These are phyloP conservation scores for Pungitius pungitius DNA, from an alignment of 2,113 vertebrate species.

Conservation along the genomic window DNA sequence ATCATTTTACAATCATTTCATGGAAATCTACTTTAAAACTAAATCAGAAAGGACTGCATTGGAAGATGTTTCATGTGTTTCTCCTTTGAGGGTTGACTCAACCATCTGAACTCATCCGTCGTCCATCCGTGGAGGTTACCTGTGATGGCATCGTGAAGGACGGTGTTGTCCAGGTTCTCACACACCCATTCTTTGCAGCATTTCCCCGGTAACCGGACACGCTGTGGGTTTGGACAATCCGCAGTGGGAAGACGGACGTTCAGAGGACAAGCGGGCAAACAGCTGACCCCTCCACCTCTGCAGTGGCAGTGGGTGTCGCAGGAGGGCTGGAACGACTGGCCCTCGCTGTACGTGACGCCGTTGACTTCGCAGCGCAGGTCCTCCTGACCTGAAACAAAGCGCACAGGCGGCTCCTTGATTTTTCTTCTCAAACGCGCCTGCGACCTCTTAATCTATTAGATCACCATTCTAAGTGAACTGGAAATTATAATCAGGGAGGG, in stretches of 20 bases:
- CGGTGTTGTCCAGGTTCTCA: constrained; percentile 77
- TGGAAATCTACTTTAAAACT: background rate
- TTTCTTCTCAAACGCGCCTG: constrained; percentile 6
- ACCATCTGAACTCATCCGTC: background rate
- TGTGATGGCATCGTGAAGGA: constrained; percentile 78
- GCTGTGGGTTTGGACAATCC: constrained; percentile 87
- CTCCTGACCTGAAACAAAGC: constrained; percentile 77
- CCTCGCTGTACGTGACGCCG: constrained; percentile 84
- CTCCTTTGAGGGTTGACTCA: background rate
- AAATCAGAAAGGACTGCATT: background rate
- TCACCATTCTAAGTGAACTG: too few relatives aligned
- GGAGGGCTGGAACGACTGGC: constrained; percentile 91
- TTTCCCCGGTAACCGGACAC: constrained; percentile 83
- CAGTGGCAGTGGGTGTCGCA: constrained; percentile 88
- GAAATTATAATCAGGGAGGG: constrained; percentile 38
- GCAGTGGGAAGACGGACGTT: constrained; percentile 82
- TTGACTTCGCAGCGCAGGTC: constrained; percentile 87
- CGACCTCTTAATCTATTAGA: background rate
- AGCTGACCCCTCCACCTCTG: constrained; percentile 86
- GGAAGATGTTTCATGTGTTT: background rate
- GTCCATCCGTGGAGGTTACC: constrained; percentile 67
- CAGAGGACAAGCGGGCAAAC: constrained; percentile 85
- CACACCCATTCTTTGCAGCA: constrained; percentile 96
- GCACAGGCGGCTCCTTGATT: background rate
- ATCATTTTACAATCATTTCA: too few relatives aligned